Evolutionary conservation across 2,797 vertebrate species (phyloP).

Genomic region (Tarsius wallacei): DNA sequence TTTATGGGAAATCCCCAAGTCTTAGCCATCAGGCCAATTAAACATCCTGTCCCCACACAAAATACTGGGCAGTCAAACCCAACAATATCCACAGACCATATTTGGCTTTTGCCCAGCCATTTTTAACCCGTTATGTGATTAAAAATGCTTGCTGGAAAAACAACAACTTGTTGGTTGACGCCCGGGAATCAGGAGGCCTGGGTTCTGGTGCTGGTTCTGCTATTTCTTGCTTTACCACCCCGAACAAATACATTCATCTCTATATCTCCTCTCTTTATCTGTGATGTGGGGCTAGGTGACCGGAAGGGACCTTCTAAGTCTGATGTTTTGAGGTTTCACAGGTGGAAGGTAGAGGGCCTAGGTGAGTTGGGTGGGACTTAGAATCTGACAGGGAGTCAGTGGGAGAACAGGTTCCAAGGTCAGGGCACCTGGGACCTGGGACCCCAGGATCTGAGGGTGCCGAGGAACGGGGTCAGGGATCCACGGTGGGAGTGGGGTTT

Average conservation of each 20-base stretch:
- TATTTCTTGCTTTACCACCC: not conserved
- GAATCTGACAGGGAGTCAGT: not conserved
- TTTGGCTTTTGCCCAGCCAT: not conserved
- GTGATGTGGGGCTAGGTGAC: not conserved
- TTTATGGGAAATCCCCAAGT: not conserved
- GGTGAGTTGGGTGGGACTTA: not conserved
- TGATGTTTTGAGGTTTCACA: not conserved
- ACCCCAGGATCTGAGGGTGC: not conserved
- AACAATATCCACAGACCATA: rapidly evolving
- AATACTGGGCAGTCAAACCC: not conserved
- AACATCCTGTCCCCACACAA: not conserved
- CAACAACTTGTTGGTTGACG: not conserved
- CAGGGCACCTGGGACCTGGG: not conserved
- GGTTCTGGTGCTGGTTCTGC: not conserved
- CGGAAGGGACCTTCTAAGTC: not conserved
- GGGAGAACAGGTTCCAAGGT: not conserved
- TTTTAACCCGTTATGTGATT: not conserved
- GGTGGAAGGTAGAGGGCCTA: not conserved
- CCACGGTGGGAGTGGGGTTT: too few species aligned
- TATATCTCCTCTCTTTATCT: not conserved
- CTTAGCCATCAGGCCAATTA: not conserved
- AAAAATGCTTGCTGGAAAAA: not conserved
- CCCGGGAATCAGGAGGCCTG: not conserved
- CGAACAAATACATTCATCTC: not conserved
- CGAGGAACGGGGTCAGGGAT: not conserved